Evolutionary conservation across 2,797 vertebrate genomes (phyloP).

Genomic region (Fistularia tabacaria): DNA sequence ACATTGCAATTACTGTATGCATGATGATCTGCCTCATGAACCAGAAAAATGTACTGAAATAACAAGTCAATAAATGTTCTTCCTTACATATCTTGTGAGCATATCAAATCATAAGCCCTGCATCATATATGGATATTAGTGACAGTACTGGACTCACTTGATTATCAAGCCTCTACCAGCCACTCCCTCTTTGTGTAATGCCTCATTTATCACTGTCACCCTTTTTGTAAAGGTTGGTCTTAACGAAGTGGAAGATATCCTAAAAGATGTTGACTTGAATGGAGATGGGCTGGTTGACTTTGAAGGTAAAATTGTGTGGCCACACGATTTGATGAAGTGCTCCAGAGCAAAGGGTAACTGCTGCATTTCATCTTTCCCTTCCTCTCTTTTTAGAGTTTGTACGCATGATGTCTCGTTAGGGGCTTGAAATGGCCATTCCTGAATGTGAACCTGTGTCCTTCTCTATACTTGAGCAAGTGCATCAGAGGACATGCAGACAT

Average conservation of each 20-base stretch:
- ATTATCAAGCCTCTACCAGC: not conserved
- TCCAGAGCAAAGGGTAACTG: not conserved
- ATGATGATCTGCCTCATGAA: too few species aligned
- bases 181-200: not conserved
- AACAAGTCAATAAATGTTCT: too few species aligned
- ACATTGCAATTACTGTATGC: too few species aligned
- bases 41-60: too few species aligned
- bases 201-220: constrained; percentile 2
- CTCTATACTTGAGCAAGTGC: constrained; percentile 37
- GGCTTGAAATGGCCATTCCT: constrained; percentile 22
- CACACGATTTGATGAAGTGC: not conserved
- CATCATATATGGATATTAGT: too few species aligned
- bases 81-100: too few species aligned
- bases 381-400: constrained; percentile 84
- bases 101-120: too few species aligned
- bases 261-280: constrained; percentile 94
- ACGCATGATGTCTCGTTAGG: constrained; percentile 96
- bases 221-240: constrained; percentile 77
- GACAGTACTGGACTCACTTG: too few species aligned
- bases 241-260: constrained; percentile 94
- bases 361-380: constrained; percentile 7
- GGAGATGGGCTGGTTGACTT: constrained; percentile 97
- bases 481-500: constrained; percentile 38
- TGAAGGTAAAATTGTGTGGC: constrained; percentile 80
- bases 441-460: constrained; percentile 60